A percentile compares a stretch with the other conserved stretches of the same genome.
Evolutionary conservation across 2,888 invertebrate species (phyloP).

Genomic region (Zhengitettix transpicula): DNA sequence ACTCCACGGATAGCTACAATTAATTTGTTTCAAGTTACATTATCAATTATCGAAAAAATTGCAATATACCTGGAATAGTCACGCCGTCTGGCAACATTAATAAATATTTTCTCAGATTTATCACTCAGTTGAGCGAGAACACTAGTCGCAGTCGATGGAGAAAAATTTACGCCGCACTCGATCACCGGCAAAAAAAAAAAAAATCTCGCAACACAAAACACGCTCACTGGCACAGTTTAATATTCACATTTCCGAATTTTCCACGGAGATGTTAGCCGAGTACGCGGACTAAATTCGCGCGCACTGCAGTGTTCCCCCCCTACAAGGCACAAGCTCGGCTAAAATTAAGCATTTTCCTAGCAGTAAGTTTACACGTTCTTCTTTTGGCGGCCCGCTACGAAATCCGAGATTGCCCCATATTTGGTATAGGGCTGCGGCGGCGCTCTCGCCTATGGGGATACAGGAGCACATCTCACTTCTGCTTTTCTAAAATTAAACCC

Average conservation of each 20-base stretch:
- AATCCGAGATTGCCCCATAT: conserved; percentile 53
- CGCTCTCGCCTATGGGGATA: conserved; percentile 2
- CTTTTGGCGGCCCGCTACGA: conserved; percentile 41
- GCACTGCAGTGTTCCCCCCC: conserved; percentile 4
- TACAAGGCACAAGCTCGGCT: conserved; percentile 5
- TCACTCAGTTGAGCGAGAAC: too few relatives aligned
- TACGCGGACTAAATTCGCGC: not conserved
- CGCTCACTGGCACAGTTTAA: too few relatives aligned
- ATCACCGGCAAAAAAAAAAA: too few relatives aligned
- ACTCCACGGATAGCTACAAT: too few relatives aligned
- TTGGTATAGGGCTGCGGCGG: conserved; percentile 26
- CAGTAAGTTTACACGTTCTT: conserved; percentile 25
- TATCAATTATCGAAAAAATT: too few relatives aligned
- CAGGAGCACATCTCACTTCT: conserved; percentile 2
- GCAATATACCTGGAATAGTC: too few relatives aligned
- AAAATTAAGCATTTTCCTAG: conserved; percentile 7
- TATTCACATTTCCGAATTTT: too few relatives aligned
- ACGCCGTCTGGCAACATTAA: not conserved
- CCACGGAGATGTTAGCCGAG: too few relatives aligned
- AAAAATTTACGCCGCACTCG: too few relatives aligned
- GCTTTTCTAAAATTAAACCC: conserved; percentile 11
- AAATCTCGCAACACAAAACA: too few relatives aligned
- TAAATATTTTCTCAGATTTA: not conserved
- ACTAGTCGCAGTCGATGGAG: too few relatives aligned
- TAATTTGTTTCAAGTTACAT: too few relatives aligned